Percentiles rank a stretch among this genome's conserved stretches.
Conservation (phyloP, 2,888 invertebrate genomes). For the Harmothoe impar region DNA sequence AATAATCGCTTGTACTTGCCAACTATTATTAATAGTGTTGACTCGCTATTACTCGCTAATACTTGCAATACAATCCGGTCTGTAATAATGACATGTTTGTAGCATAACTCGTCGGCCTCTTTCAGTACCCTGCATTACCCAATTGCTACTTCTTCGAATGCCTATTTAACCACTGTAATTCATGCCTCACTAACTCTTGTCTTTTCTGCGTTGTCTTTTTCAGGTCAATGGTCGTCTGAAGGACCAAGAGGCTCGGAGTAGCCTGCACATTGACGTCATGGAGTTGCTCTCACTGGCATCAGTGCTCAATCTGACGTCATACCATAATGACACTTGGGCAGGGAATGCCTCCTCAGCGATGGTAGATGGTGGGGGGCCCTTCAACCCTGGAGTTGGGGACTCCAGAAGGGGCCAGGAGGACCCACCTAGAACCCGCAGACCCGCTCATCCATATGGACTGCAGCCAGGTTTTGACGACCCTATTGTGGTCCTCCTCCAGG, state of each 20-base stretch:
- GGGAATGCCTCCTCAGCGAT: neutral
- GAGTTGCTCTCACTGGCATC: neutral
- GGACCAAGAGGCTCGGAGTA: neutral
- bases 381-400: neutral
- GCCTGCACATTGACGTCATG: neutral
- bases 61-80: no score
- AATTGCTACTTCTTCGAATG: no score
- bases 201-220: neutral
- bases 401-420: neutral
- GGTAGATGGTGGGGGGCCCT: neutral
- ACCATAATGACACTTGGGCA: neutral
- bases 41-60: no score
- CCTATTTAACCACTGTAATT: no score
- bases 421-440: no score
- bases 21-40: no score
- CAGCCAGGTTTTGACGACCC: constrained; percentile 5
- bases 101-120: no score
- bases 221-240: neutral
- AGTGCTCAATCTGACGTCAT: neutral
- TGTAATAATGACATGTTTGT: no score
- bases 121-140: no score
- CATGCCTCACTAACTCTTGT: no score
- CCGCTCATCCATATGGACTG: neutral
- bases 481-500: constrained; percentile 19
- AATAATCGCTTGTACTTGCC: no score